Base-by-base conservation (phyloP, 2,113 vertebrate species). In the Chunga burmeisteri region DNA sequence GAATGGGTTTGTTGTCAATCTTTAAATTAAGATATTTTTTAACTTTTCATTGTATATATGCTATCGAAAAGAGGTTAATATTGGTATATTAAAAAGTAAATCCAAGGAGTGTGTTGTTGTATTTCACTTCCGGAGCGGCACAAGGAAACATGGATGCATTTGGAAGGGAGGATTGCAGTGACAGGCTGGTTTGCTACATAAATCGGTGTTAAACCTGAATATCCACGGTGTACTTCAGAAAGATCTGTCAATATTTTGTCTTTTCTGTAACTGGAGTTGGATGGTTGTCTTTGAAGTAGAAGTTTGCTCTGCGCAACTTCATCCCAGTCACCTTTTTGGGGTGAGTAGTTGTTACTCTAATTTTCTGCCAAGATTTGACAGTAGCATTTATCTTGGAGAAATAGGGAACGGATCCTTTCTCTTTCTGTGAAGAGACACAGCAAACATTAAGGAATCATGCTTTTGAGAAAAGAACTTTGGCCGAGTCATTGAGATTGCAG, bases 31-130 rank as follows among this genome's bases (percentile, higher is more conserved):
- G 74, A 59, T 42, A 0, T 47, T 77, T 83, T 68, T 90, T 26
- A n/a, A 72, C 52, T 78, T 86, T 86, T 78, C 29, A 26, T 47
- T 81, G 74, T 79, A 8, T 90, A 40, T 72, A 49, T 92, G 46
- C 94, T 94, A 87, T 46, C 5, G 34, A 82, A 63, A 91, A 67
- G 67, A 63, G 6, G 29, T 62, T 81, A 81, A 42, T 94, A 58
- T 79, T 83, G 42, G 11, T 82, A 49, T 91, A 96, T 95, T 96
- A 96, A 96, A 97, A 95, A 47, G 53, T 63, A 56, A 92, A 89
- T 81, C 50, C 58, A 52, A 63, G 19, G 18, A 53, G 10, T 11
- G 5, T 85, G 38, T 81, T 32, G 21, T 87, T 88, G 66, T 88
- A 11, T 95, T 96, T 95, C 9, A 44, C 38, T 92, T 84, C 40